phyloP scores from a whole-genome alignment of 2,888 invertebrate species.

The Phalera bucephala region DNA sequence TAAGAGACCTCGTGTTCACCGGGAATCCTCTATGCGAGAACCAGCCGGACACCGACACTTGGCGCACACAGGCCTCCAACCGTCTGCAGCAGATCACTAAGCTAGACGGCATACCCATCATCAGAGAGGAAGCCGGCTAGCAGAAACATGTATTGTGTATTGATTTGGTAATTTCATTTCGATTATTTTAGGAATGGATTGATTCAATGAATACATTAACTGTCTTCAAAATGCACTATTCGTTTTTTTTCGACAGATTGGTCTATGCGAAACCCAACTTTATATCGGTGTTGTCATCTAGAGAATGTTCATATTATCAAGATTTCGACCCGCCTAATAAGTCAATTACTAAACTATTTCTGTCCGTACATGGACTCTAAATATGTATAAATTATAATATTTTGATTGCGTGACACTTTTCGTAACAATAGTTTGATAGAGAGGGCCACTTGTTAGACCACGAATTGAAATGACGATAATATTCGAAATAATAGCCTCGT shows the following conservation, averaged over 20 bases:
- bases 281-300: too few species aligned
- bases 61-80: conserved; percentile 87
- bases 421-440: conserved; percentile 54
- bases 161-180: too few species aligned
- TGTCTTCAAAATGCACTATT: too few species aligned
- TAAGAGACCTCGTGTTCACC: conserved; percentile 90
- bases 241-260: too few species aligned
- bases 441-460: conserved; percentile 61
- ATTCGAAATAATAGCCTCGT: conserved; percentile 61
- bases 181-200: too few species aligned
- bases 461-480: conserved; percentile 66
- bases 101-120: conserved; percentile 90
- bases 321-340: conserved; percentile 22
- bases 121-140: conserved; percentile 69
- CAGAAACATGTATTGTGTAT: too few species aligned
- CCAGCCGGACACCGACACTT: conserved; percentile 85
- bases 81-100: conserved; percentile 89
- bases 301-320: too few species aligned
- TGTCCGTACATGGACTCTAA: conserved; percentile 34
- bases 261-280: too few species aligned
- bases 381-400: conserved; percentile 41
- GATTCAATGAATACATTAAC: too few species aligned
- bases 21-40: conserved; percentile 91
- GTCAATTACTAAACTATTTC: conserved; percentile 47
- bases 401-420: conserved; percentile 65